Conservation (phyloP, 2,888 invertebrate species). For the Rhodophaea formosa region DNA sequence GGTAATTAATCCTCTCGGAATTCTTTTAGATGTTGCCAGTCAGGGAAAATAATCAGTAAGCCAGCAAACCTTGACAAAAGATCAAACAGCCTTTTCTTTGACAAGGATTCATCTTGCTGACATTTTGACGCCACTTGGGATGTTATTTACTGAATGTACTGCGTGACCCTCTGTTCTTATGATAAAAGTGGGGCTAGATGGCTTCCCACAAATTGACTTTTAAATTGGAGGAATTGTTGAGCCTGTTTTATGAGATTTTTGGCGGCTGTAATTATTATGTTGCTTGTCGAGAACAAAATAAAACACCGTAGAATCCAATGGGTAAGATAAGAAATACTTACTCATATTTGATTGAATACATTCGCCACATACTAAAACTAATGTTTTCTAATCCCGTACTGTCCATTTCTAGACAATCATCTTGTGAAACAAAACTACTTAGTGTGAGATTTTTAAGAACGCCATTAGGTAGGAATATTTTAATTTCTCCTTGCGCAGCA, state of each 20-base stretch:
- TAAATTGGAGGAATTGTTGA: slow-evolving; percentile 4
- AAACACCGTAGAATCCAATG: background rate
- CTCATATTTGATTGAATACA: too few relatives aligned
- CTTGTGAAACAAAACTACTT: too few relatives aligned
- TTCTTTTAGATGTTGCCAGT: slow-evolving; percentile 57
- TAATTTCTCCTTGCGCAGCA: too few relatives aligned
- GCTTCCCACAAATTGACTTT: background rate
- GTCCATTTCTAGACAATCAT: too few relatives aligned
- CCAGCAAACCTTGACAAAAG: slow-evolving; percentile 41
- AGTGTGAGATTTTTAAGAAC: too few relatives aligned
- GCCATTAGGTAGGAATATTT: too few relatives aligned
- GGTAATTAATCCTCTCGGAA: slow-evolving; percentile 69
- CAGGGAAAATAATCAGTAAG: slow-evolving; percentile 54
- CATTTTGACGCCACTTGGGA: slow-evolving; percentile 21
- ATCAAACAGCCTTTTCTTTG: slow-evolving; percentile 41
- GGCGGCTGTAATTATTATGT: background rate
- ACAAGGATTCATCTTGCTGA: slow-evolving; percentile 24
- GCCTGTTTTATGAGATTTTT: background rate
- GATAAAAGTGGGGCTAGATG: background rate
- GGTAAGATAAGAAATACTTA: too few relatives aligned
- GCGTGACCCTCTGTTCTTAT: background rate
- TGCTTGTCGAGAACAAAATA: background rate
- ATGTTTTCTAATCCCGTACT: too few relatives aligned
- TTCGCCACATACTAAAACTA: too few relatives aligned
- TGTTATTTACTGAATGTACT: slow-evolving; percentile 12